Percentiles rank a stretch among this genome's conserved stretches.
Evolutionary conservation across 2,888 invertebrate species (phyloP).

Genomic region (Noctua janthe): DNA sequence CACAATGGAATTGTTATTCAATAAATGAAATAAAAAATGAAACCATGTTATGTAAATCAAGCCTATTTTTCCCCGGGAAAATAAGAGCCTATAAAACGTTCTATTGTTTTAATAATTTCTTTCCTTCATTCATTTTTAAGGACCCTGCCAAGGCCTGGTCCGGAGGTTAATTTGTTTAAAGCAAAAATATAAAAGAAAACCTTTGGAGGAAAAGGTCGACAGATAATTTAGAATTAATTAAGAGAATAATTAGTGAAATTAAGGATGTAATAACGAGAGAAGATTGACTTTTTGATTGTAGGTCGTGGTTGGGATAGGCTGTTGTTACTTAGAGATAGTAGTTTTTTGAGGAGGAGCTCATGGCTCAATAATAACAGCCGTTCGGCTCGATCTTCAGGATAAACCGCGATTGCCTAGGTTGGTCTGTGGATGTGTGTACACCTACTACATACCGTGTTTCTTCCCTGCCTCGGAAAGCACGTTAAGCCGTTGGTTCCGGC

Average conservation of each 20-base stretch:
- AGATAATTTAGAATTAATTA: constrained; percentile 50
- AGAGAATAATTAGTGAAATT: constrained; percentile 25
- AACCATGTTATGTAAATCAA: background rate
- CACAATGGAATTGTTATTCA: too few species aligned
- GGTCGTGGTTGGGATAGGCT: background rate
- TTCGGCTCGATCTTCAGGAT: too few species aligned
- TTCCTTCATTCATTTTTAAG: constrained; percentile 25
- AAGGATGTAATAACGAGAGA: background rate
- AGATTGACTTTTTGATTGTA: background rate
- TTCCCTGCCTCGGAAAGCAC: too few species aligned
- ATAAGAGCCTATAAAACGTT: constrained; percentile 19
- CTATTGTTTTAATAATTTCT: constrained; percentile 41
- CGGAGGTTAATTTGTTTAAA: constrained; percentile 31
- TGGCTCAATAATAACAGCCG: too few species aligned
- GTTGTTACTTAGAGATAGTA: too few species aligned
- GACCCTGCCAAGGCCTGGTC: constrained; percentile 15
- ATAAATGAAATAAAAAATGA: too few species aligned
- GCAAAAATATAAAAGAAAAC: constrained; percentile 24
- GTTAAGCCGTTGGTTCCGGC: background rate
- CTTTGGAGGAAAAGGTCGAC: constrained; percentile 17
- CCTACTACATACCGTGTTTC: too few species aligned
- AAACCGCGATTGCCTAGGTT: too few species aligned
- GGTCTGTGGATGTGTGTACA: too few species aligned
- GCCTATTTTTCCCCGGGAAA: background rate
- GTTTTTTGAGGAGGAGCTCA: too few species aligned